These are phyloP conservation scores for Petroica traversi DNA, from an alignment of 2,113 vertebrate genomes.

Conservation along the genomic window DNA sequence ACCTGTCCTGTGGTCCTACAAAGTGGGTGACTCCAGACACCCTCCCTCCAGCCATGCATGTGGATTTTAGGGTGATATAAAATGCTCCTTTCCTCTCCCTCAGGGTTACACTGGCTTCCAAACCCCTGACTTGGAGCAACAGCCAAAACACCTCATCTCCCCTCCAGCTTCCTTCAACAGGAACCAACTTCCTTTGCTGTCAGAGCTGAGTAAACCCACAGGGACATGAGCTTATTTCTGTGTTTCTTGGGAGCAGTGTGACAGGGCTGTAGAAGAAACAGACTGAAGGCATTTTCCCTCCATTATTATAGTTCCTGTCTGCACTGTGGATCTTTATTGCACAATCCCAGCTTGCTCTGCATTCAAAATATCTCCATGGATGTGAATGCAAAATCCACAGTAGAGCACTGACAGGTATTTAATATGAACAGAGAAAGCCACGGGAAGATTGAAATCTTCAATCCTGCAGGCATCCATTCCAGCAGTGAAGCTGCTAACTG, in stretches of 20 bases:
- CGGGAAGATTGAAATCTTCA: not conserved
- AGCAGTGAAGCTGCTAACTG: not conserved
- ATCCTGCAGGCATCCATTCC: not conserved
- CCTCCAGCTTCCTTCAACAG: not conserved
- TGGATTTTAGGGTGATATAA: not conserved
- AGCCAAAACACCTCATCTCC: not conserved
- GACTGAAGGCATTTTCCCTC: not conserved
- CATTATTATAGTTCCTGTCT: not conserved
- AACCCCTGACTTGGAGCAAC: not conserved
- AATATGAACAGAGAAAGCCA: not conserved
- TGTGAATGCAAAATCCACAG: not conserved
- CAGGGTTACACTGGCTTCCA: not conserved
- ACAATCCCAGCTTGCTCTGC: not conserved
- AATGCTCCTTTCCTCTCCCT: not conserved
- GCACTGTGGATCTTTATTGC: not conserved
- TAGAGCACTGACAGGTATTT: not conserved
- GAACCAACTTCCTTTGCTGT: not conserved
- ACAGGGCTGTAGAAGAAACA: not conserved
- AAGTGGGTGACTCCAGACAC: not conserved
- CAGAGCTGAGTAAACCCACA: not conserved
- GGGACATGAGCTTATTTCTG: not conserved
- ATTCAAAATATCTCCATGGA: not conserved
- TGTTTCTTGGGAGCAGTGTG: not conserved
- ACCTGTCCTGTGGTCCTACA: not conserved
- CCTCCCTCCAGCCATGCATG: accelerated